Percentiles rank a stretch among this genome's conserved stretches.
Conservation (phyloP, 1,140 invertebrate genomes). For the Drosophila sp. region DNA sequence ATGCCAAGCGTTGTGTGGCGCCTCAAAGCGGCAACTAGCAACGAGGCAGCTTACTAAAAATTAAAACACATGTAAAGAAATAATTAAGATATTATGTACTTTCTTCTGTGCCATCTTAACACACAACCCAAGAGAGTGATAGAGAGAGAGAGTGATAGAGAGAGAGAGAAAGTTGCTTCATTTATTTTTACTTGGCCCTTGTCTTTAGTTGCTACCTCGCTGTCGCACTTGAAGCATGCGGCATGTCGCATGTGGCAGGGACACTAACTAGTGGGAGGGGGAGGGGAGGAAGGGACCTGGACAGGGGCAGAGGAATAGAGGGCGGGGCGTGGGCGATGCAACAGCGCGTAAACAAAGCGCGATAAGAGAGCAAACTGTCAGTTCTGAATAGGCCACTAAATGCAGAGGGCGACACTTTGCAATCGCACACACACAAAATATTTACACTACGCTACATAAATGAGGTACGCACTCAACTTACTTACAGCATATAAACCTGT, state of each 20-base stretch:
- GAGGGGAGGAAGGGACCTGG: too few species aligned
- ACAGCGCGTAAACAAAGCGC: slow-evolving; percentile 60
- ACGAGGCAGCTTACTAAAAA: slow-evolving; percentile 73
- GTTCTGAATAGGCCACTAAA: slow-evolving; percentile 67
- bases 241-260: slow-evolving; percentile 4
- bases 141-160: neutral
- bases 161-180: slow-evolving; percentile 8
- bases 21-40: slow-evolving; percentile 27
- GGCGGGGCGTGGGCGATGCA: slow-evolving; percentile 35
- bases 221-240: neutral
- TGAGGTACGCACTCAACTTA: neutral
- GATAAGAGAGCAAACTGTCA: slow-evolving; percentile 71
- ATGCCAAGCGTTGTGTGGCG: slow-evolving; percentile 50
- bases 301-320: neutral
- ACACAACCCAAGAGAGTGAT: neutral
- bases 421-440: slow-evolving; percentile 24
- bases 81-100: slow-evolving; percentile 78
- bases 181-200: slow-evolving; percentile 1
- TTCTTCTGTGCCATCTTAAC: neutral
- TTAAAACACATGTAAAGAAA: slow-evolving; percentile 82
- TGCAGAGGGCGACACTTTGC: slow-evolving; percentile 52
- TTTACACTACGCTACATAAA: slow-evolving; percentile 33
- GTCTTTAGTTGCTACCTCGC: neutral
- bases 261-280: neutral
- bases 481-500: too few species aligned